phyloP scores from a whole-genome alignment of 2,888 invertebrate genomes.

The Clanis bilineata region DNA sequence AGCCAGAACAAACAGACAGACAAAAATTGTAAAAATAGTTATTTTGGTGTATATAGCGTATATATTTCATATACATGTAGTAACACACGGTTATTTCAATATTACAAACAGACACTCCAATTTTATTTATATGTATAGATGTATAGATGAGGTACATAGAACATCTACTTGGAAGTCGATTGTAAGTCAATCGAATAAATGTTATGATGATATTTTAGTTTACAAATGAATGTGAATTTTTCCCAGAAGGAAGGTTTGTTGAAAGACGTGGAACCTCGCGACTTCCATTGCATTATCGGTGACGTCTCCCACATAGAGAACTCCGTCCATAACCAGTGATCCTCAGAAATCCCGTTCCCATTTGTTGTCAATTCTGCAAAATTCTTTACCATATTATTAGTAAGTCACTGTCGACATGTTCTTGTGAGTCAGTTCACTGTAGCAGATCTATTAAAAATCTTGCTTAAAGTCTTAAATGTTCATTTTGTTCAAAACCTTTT shows the following conservation, averaged over 20 bases:
- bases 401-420: constrained; percentile 45
- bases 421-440: constrained; percentile 56
- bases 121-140: no score
- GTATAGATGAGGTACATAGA: no score
- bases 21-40: no score
- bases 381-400: constrained; percentile 68
- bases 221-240: constrained; percentile 21
- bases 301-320: constrained; percentile 73
- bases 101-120: no score
- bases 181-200: no score
- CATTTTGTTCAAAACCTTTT: constrained; percentile 17
- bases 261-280: constrained; percentile 73
- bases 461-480: constrained; percentile 73
- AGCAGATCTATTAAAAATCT: constrained; percentile 47
- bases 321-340: constrained; percentile 51
- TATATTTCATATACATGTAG: no score
- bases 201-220: neutral
- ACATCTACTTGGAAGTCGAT: no score
- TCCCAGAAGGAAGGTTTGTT: constrained; percentile 72
- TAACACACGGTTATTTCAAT: no score
- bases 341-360: constrained; percentile 33
- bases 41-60: no score
- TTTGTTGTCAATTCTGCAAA: constrained; percentile 70
- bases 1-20: no score
- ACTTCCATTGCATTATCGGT: constrained; percentile 76